phyloP scores from a whole-genome alignment of 2,113 vertebrate species.

The Pseudolaguvia tuberculata region DNA sequence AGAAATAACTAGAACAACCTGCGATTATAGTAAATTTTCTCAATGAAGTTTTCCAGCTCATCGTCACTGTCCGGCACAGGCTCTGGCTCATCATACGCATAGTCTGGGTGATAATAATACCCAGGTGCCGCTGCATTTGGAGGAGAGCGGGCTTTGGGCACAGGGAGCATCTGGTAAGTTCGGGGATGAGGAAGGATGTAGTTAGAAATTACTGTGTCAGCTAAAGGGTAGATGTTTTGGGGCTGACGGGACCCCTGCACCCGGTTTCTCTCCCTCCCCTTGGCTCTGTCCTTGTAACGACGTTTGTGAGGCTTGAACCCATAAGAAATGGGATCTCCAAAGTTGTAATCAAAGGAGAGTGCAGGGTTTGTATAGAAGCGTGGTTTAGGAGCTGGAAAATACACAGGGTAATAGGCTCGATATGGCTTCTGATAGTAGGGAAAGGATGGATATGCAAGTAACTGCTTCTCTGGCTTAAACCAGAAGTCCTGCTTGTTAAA shows the following conservation, averaged over 20 bases:
- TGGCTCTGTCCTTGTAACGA: constrained; percentile 63
- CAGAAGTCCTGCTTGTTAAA: constrained; percentile 69
- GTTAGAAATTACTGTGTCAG: constrained; percentile 69
- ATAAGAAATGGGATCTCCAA: constrained; percentile 66
- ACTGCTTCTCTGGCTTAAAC: constrained; percentile 73
- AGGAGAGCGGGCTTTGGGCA: constrained; percentile 66
- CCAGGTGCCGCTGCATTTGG: constrained; percentile 64
- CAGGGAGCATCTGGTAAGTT: constrained; percentile 74
- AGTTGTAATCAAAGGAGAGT: constrained; percentile 73
- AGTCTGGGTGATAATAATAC: constrained; percentile 70
- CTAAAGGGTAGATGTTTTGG: constrained; percentile 59
- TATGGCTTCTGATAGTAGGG: constrained; percentile 77
- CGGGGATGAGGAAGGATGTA: constrained; percentile 82
- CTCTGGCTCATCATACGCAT: constrained; percentile 70
- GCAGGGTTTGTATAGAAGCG: constrained; percentile 68
- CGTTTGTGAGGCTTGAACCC: constrained; percentile 65
- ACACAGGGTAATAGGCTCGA: constrained; percentile 75
- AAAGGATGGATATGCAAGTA: constrained; percentile 76
- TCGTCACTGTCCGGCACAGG: constrained; percentile 74
- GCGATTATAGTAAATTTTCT: constrained; percentile 82
- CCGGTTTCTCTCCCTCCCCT: constrained; percentile 67
- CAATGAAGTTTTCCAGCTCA: constrained; percentile 88
- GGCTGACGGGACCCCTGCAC: constrained; percentile 57
- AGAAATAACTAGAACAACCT: constrained; percentile 68
- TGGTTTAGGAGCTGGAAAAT: constrained; percentile 70